Conservation (phyloP, 2,888 invertebrate species). For the Lycocerus yunnanus region DNA sequence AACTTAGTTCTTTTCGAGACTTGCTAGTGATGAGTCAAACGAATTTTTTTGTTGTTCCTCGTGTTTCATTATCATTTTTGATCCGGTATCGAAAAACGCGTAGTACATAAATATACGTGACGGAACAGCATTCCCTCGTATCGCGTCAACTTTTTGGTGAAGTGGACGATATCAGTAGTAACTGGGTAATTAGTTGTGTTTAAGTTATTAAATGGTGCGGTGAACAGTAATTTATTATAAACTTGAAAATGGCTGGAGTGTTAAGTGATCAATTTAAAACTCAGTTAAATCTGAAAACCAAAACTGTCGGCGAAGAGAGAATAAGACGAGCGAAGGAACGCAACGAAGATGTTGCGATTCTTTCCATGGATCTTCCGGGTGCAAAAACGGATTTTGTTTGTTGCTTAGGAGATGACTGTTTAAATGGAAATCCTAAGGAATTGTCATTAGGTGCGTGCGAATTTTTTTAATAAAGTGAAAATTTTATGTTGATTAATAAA, state of each 20-base stretch:
- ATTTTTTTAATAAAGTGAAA: not conserved
- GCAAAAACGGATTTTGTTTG: conserved; percentile 77
- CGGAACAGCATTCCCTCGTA: not conserved
- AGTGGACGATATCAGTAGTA: not conserved
- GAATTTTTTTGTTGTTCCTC: conserved; percentile 18
- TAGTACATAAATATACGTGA: not conserved
- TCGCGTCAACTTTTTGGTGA: not conserved
- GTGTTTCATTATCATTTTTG: not conserved
- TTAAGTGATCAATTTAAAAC: conserved; percentile 79
- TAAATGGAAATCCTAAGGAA: conserved; percentile 76
- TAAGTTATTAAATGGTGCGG: not conserved
- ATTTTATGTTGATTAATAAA: not conserved
- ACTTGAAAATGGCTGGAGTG: conserved; percentile 70
- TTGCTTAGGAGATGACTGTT: conserved; percentile 73
- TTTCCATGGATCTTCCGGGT: conserved; percentile 81
- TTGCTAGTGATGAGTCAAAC: conserved; percentile 42
- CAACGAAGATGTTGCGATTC: conserved; percentile 85
- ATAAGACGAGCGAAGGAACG: conserved; percentile 79
- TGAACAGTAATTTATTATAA: not conserved
- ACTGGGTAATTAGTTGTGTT: not conserved
- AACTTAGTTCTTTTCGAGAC: conserved; percentile 46
- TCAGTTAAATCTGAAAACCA: conserved; percentile 71
- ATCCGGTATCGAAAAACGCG: not conserved
- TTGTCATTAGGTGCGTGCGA: conserved; percentile 73
- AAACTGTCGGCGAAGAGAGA: conserved; percentile 82